Percentiles rank a stretch among this genome's conserved stretches.
Conservation (phyloP, 2,113 vertebrate species). For the Taxidea taxus region DNA sequence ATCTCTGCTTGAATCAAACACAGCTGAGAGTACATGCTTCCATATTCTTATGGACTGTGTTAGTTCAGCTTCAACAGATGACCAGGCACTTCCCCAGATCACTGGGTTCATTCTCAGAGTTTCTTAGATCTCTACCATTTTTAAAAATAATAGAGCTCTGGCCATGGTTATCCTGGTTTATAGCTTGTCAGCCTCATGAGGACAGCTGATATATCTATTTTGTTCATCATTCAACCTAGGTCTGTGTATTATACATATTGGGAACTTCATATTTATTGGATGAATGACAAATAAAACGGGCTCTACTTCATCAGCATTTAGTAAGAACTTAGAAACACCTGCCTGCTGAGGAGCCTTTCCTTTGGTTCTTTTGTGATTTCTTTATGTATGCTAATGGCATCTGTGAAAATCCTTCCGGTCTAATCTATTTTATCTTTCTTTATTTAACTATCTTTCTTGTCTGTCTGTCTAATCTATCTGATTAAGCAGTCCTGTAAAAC, state of each 20-base stretch:
- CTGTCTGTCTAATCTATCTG: not conserved
- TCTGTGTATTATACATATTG: not conserved
- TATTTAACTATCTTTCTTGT: not conserved
- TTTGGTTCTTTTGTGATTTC: not conserved
- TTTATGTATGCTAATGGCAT: not conserved
- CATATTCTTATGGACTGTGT: not conserved
- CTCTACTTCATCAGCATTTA: not conserved
- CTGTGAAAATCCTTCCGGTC: not conserved
- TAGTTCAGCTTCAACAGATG: conserved; percentile 6
- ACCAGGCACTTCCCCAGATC: not conserved
- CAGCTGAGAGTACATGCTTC: not conserved
- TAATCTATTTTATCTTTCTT: not conserved
- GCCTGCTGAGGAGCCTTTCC: not conserved
- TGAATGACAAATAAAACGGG: not conserved
- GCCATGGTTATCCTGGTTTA: not conserved
- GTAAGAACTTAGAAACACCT: not conserved
- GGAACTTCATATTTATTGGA: not conserved
- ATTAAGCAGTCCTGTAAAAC: not conserved
- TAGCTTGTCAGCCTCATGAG: not conserved
- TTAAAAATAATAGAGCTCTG: not conserved
- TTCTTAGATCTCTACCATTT: conserved; percentile 16
- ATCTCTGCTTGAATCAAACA: not conserved
- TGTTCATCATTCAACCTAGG: not conserved
- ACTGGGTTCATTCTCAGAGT: not conserved
- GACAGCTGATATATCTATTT: not conserved